Conservation (phyloP, 2,113 vertebrate genomes). For the Leucoraja erinaceus region DNA sequence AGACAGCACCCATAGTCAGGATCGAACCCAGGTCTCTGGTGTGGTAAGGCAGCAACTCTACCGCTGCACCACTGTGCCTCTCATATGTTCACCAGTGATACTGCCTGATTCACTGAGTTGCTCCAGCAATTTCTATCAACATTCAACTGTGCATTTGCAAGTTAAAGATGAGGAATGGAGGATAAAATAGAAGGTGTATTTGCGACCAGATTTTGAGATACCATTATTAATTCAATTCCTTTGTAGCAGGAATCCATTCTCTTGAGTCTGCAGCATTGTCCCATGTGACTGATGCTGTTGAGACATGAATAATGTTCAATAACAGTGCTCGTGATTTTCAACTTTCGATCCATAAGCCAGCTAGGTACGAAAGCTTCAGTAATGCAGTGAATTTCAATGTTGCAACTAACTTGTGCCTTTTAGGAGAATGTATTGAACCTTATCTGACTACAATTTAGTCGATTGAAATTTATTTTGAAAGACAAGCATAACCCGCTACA, state of each 20-base stretch:
- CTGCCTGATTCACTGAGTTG: too few relatives aligned
- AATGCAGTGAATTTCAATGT: background rate
- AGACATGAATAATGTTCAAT: conserved; percentile 20
- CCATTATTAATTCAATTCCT: background rate
- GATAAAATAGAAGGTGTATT: background rate
- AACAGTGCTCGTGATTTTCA: conserved; percentile 13
- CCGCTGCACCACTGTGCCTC: too few relatives aligned
- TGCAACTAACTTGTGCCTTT: background rate
- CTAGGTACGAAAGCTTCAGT: background rate
- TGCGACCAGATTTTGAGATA: background rate
- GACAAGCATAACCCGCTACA: background rate
- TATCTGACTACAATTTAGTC: background rate
- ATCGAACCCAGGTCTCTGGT: too few relatives aligned
- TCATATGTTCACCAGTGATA: too few relatives aligned
- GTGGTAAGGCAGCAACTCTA: too few relatives aligned
- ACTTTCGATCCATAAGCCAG: background rate
- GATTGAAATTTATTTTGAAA: background rate
- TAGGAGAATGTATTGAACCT: background rate
- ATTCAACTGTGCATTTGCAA: background rate
- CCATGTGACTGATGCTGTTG: background rate
- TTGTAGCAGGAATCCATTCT: background rate
- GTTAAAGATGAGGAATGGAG: background rate
- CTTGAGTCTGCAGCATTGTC: conserved; percentile 6
- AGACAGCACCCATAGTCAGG: too few relatives aligned
- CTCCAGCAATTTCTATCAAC: background rate